Conservation (phyloP, 2,888 invertebrate species). For the Opisthograptis luteolata region DNA sequence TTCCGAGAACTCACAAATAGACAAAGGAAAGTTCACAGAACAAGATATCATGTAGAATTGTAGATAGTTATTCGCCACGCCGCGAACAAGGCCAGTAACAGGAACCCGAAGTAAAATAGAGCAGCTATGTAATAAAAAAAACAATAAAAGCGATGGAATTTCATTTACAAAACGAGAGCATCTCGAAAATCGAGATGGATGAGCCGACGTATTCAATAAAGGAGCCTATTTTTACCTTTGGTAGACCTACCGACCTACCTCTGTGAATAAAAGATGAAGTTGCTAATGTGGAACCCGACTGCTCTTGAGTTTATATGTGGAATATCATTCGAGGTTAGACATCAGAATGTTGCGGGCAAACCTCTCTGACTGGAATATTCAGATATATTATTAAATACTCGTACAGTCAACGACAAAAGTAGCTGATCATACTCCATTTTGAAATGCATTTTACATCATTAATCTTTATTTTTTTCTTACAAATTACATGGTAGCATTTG, state of each 20-base stretch:
- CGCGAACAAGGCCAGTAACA: slow-evolving; percentile 9
- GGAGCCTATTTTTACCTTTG: slow-evolving; percentile 49
- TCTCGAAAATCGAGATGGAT: slow-evolving; percentile 37
- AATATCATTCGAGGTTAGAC: slow-evolving; percentile 7
- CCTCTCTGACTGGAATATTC: neutral
- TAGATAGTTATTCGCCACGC: neutral
- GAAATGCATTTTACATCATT: too few relatives aligned
- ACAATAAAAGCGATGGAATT: slow-evolving; percentile 37
- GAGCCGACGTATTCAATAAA: slow-evolving; percentile 45
- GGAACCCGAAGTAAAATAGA: slow-evolving; percentile 18
- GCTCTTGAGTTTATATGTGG: slow-evolving; percentile 5
- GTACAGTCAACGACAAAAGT: too few relatives aligned
- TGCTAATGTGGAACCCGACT: slow-evolving; percentile 46
- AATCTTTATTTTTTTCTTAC: too few relatives aligned
- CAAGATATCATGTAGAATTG: neutral
- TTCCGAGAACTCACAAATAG: slow-evolving; percentile 24
- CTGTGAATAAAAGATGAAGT: slow-evolving; percentile 61
- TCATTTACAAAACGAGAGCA: slow-evolving; percentile 34
- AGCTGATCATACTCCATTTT: too few relatives aligned
- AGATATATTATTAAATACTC: too few relatives aligned
- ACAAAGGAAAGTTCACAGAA: slow-evolving; percentile 12
- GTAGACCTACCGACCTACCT: slow-evolving; percentile 41
- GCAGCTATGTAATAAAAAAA: slow-evolving; percentile 25
- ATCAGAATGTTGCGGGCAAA: slow-evolving; percentile 1
- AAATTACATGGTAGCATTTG: too few relatives aligned